These are phyloP conservation scores for Metridium senile DNA, from an alignment of 92 coral and sea anemone genomes.

Conservation along the genomic window DNA sequence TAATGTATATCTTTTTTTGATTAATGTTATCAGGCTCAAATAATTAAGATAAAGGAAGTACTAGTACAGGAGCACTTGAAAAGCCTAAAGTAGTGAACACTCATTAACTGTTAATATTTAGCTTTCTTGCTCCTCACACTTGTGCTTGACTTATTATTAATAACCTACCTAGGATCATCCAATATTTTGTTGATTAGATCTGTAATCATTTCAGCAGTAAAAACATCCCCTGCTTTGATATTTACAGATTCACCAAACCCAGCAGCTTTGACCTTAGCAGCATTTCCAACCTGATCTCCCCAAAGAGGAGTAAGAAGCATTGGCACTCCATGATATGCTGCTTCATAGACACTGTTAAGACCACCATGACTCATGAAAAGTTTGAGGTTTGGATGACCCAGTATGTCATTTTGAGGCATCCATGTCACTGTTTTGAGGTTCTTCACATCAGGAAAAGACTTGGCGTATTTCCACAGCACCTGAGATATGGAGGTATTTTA, in stretches of 20 bases:
- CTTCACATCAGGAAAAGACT: constrained; percentile 8
- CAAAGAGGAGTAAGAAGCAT: constrained; percentile 41
- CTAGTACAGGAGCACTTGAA: no score
- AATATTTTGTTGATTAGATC: constrained; percentile 21
- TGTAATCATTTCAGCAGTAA: constrained; percentile 24
- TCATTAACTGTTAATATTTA: no score
- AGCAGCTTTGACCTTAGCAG: constrained; percentile 27
- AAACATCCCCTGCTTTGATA: constrained; percentile 1
- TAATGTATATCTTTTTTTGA: no score
- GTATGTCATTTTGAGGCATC: constrained; percentile 47
- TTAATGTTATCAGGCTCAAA: no score
- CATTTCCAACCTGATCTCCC: constrained; percentile 41
- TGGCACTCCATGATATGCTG: constrained; percentile 35
- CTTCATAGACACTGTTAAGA: constrained; percentile 37
- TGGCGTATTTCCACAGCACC: constrained; percentile 32
- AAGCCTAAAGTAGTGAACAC: no score
- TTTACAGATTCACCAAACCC: constrained; percentile 32
- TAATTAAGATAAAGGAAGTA: no score
- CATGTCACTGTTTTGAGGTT: constrained; percentile 36
- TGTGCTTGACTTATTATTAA: no score
- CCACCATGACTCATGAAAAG: constrained; percentile 50
- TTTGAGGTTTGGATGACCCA: constrained; percentile 35
- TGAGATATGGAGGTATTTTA: background rate
- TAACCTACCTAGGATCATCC: constrained; percentile 25
- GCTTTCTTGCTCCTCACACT: no score